Conservation (phyloP, 1,140 invertebrate genomes). For the Drosophila orosa region DNA sequence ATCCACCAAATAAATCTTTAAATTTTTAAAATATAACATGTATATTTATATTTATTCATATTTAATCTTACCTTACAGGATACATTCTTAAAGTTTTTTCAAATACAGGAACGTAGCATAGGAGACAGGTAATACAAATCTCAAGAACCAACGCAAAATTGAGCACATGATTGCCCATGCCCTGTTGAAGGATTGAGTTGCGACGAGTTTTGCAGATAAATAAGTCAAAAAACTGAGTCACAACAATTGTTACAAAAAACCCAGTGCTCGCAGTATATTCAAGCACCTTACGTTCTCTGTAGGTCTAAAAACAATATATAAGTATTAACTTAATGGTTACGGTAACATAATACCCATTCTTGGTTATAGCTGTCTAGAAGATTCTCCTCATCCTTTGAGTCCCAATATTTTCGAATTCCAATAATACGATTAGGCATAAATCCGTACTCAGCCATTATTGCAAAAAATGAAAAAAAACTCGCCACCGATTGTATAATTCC, state of each 20-base stretch:
- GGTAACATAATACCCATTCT: conserved; percentile 92
- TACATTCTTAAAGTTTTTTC: conserved; percentile 83
- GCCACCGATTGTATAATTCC: conserved; percentile 99
- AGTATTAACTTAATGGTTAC: conserved; percentile 77
- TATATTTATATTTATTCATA: neutral
- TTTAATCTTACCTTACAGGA: conserved; percentile 36
- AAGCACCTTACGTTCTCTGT: conserved; percentile 90
- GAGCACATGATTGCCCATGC: conserved; percentile 89
- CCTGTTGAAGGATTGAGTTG: conserved; percentile 93
- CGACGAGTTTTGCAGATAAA: conserved; percentile 94
- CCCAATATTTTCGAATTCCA: conserved; percentile 96
- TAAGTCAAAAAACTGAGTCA: conserved; percentile 92
- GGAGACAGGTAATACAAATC: conserved; percentile 88
- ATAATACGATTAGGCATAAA: conserved; percentile 93
- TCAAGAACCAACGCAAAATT: conserved; percentile 92
- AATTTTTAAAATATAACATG: neutral
- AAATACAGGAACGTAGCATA: conserved; percentile 90
- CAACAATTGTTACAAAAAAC: conserved; percentile 87
- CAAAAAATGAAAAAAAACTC: conserved; percentile 99
- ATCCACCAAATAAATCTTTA: conserved; percentile 49
- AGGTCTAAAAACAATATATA: conserved; percentile 85
- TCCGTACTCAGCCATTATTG: conserved; percentile 99
- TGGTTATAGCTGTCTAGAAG: conserved; percentile 97
- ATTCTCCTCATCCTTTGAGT: conserved; percentile 97
- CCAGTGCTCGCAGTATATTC: conserved; percentile 89